Evolutionary conservation across 35 echinoderm and acorn worm species (phyloP), one percentile per base, ranked within the genome.

Genomic region (Lytechinus pictus): DNA sequence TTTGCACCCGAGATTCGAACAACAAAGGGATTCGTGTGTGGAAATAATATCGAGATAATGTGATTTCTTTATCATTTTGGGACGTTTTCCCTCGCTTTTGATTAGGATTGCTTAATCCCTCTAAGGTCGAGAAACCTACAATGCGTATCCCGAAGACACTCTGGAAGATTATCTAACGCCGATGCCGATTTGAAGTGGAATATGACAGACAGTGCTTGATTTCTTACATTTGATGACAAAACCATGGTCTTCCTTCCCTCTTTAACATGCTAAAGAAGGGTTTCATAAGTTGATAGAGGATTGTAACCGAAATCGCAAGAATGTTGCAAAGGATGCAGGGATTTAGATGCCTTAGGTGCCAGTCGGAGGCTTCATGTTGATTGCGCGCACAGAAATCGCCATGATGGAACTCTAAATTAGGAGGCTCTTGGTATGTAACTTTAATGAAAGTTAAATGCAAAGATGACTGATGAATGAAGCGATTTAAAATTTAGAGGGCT

Each of bases 291-390:
- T n/a, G 66, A 79, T 24, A 24, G 66, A 79, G 66, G 66, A 79
- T 79, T 79, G 66, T 79, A 79, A n/a, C 66, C 19, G 66, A n/a
- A 79, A 79, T 79, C 66, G 66, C 66, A 79, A 79, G 66, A 79
- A 79, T 79, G 66, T 79, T 79, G 66, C n/a, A 79, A 16, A 79
- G 66, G 66, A 79, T 79, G 66, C 66, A 79, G n/a, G 66, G 66
- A 24, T 79, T 16, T 79, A 79, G 66, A 79, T 79, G 66, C 66
- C 66, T 79, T 79, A 24, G 66, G 66, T n/a, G 19, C n/a, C n/a
- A 16, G 19, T 79, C n/a, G 19, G 19, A 14, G 16, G 66, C 16
- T 79, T 79, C 66, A 24, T 5, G 4, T 79, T 79, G 66, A 79
- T 79, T 79, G 19, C 61, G 24, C 24, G 19, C 5, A 71, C 19